Percentiles rank a stretch among this genome's conserved stretches.
phyloP scores from a whole-genome alignment of 2,797 vertebrate species.

The Lutjanus argentimaculatus region DNA sequence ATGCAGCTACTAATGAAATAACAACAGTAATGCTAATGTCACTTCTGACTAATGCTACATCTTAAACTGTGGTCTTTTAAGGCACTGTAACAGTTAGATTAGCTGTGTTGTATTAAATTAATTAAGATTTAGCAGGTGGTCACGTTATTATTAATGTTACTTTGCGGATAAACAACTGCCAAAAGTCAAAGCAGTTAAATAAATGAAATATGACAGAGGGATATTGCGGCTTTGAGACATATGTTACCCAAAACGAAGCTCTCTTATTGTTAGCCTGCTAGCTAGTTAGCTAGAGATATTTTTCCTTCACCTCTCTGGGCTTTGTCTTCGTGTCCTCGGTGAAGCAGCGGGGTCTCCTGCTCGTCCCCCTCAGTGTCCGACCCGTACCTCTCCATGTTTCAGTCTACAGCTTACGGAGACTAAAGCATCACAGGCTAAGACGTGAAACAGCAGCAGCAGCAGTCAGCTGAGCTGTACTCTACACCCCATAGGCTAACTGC shows the following conservation, averaged over 20 bases:
- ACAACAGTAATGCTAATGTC: too few relatives aligned
- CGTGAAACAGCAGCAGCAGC: too few relatives aligned
- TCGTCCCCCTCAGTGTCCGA: slow-evolving; percentile 73
- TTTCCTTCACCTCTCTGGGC: slow-evolving; percentile 58
- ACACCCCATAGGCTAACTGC: too few relatives aligned
- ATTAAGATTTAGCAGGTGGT: background rate
- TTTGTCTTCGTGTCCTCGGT: slow-evolving; percentile 41
- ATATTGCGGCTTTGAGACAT: too few relatives aligned
- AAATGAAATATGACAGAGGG: fast-evolving
- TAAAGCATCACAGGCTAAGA: slow-evolving; percentile 20
- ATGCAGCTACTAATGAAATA: too few relatives aligned
- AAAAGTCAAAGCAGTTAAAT: background rate
- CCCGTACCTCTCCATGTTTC: slow-evolving; percentile 61
- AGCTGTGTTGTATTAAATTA: background rate
- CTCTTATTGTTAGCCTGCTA: slow-evolving; percentile 2
- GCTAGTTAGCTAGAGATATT: background rate
- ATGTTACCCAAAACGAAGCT: background rate
- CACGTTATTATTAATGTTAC: too few relatives aligned
- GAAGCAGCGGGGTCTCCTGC: slow-evolving; percentile 73
- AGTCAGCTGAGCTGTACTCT: slow-evolving; percentile 24
- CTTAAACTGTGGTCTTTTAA: too few relatives aligned
- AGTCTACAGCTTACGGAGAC: background rate
- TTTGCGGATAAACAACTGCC: background rate
- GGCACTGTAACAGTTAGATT: background rate
- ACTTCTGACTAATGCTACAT: background rate